Evolutionary conservation across 2,797 vertebrate species (phyloP).

Genomic region (Varecia variegata): DNA sequence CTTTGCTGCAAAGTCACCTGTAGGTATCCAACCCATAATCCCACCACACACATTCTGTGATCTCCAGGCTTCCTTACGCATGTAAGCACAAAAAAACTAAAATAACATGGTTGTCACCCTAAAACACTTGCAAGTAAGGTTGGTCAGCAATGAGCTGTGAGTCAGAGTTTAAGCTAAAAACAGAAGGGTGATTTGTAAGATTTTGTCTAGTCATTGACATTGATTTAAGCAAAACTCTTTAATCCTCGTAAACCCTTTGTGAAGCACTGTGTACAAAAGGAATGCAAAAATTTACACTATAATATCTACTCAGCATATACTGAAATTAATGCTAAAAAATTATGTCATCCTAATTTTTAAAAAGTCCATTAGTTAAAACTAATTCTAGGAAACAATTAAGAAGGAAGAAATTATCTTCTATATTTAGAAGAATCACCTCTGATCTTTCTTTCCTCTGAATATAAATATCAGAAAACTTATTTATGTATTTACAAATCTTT

Average conservation of each 20-base stretch:
- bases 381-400: constrained; percentile 8
- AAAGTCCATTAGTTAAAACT: background rate
- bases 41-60: background rate
- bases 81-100: background rate
- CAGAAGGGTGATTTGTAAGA: constrained; percentile 18
- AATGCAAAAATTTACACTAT: background rate
- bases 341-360: background rate
- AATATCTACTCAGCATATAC: background rate
- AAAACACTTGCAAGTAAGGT: background rate
- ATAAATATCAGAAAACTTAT: background rate
- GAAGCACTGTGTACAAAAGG: background rate
- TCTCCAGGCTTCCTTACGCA: background rate
- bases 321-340: background rate
- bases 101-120: background rate
- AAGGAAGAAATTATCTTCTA: background rate
- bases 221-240: background rate
- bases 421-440: background rate
- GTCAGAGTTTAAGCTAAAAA: background rate
- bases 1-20: background rate
- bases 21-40: background rate
- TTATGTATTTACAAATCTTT: background rate
- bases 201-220: background rate
- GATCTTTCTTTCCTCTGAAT: background rate
- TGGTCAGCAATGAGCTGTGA: background rate
- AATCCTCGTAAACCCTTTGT: background rate